Conservation (phyloP, 30 jellyfish, hydroid and myxozoan genomes). For the Sanderia malayensis region DNA sequence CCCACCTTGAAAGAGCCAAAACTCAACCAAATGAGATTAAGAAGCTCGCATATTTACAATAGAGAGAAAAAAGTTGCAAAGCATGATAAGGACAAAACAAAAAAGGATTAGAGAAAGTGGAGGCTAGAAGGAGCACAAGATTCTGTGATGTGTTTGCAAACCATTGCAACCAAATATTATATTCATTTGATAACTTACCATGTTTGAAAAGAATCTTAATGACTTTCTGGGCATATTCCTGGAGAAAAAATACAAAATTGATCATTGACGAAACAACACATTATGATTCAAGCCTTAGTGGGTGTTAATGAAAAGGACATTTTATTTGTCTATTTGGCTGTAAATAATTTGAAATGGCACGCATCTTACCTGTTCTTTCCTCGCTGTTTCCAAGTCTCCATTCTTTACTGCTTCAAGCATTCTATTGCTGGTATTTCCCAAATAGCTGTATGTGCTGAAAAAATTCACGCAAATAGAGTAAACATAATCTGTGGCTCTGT, state of each 20-base stretch:
- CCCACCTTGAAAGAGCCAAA: neutral
- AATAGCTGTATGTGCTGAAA: constrained; percentile 5
- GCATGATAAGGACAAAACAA: too few species aligned
- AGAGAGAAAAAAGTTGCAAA: too few species aligned
- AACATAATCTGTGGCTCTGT: neutral
- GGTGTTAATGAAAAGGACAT: neutral
- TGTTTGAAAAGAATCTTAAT: neutral
- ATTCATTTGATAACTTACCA: neutral
- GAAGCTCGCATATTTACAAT: too few species aligned
- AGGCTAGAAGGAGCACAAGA: neutral
- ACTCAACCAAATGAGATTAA: too few species aligned
- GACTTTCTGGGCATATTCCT: neutral
- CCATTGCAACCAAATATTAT: neutral
- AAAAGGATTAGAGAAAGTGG: too few species aligned
- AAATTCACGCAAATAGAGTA: neutral
- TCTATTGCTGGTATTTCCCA: neutral
- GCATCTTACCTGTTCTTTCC: constrained; percentile 6
- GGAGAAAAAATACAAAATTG: neutral
- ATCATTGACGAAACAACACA: neutral
- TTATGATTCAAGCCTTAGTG: neutral
- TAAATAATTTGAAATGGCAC: neutral
- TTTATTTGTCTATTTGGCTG: neutral
- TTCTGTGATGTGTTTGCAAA: neutral
- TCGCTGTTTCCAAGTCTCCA: constrained; percentile 3
- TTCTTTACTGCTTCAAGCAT: neutral